Base-by-base conservation (phyloP, 2,888 invertebrate genomes). In the Chalcosyrphus nemorum region DNA sequence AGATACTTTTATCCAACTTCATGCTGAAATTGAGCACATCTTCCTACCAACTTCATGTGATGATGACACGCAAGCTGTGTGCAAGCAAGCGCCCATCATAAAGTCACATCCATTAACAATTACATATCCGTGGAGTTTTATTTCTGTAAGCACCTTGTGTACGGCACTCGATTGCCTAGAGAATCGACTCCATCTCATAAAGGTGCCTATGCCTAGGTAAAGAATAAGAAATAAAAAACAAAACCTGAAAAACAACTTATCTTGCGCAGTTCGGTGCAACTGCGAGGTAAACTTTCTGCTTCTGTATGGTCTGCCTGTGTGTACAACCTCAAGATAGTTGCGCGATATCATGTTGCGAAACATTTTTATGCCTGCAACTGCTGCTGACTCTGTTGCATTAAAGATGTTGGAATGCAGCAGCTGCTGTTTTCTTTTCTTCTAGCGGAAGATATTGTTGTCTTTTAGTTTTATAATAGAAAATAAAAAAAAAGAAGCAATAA, bases 161-260 rank as follows among this genome's bases (percentile, higher is more conserved):
- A n/a, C n/a, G 54, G 9, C n/a, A 6, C 63, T n/a, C n/a, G 41
- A 11, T 38, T 52, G 21, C 43, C 65, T n/a, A 38, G 41, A n/a
- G n/a, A n/a, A n/a, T n/a, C n/a, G n/a, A 59, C 66, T 35, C 61
- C 80, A 52, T 54, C 9, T n/a, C n/a, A n/a, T n/a, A n/a, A n/a
- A 2, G 29, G 9, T 32, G 11, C 32, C 32, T 32, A 29, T 3
- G 29, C 29, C 9, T 24, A 24, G 9, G 9, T 32, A 2, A 1
- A 7, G 19, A 38, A 27, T 50, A 65, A 57, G 47, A n/a, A 50
- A 81, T 63, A 81, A 76, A 59, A 38, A 9, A 43, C 4, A 13
- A 82, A 82, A 82, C 78, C 78, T 35, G 82, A 78, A 78, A 68
- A 78, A 56, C 82, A 72, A 78, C 82, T 82, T 77, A 35, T 59